Evolutionary conservation across 1,140 invertebrate species (phyloP), one percentile per base, ranked within the genome.

Genomic region (Drosophila tristis): DNA sequence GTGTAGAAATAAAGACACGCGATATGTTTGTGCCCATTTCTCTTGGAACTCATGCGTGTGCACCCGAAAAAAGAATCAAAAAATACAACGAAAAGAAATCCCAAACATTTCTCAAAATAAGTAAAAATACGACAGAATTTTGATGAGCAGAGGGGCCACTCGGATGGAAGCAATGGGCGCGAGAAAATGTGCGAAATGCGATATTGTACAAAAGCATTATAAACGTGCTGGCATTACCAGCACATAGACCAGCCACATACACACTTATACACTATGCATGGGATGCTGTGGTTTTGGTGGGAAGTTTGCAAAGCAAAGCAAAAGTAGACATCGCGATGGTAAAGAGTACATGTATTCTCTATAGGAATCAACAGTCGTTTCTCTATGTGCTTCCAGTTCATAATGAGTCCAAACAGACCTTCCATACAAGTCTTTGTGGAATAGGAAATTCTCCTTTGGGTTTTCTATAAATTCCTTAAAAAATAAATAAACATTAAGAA

Each of bases 141-240:
- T 74, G 80, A 84, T 74, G 70, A 84, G 81, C 66, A 64, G 65
- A 58, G 74, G 25, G 73, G 58, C 55, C 11, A 61, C 64, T 72
- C 65, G 35, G 4, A 4, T 39, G 3, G 35, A 39, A 39, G 55
- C 61, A 66, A 58, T 39, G 65, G 70, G 72, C 72, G 72, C 72
- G 71, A 75, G 78, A 80, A 84, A 85, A 76, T 84, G 80, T 65
- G 45, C 59, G 84, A 78, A 86, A 89, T 87, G 75, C 71, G 84
- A 86, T 87, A 81, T 78, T 74, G 81, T 59, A 59, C 51, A 59
- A 75, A 64, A 58, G 64, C 72, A 72, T 78, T 65, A 78, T 35
- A 77, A 45, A 78, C 75, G 75, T 78, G 60, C 60, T 11, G 35
- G 75, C 70, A 87, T 86, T 81, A 87, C 58, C 61, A 44, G 35